Base-by-base conservation (phyloP, 92 coral and sea anemone species). In the Diadumene lineata region DNA sequence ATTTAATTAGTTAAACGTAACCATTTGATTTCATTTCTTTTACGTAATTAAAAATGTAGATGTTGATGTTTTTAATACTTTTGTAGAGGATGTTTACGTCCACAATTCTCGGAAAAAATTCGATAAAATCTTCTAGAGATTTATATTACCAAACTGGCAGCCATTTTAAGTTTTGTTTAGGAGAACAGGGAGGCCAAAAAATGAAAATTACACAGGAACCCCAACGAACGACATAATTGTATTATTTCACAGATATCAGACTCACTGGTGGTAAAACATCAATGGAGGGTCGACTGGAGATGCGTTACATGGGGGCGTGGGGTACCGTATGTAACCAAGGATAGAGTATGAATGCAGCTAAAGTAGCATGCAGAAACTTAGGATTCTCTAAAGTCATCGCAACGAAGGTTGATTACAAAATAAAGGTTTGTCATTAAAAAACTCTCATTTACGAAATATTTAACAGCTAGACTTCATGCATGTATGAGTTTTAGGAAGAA, bases 301-400 rank as follows among this genome's bases (percentile, higher is more conserved):
- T 84, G 16, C 43, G 32, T 11, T 68, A 65, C 27, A 7, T 32
- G 21, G 80, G 72, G 7, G 10, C 22, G n/a, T 78, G 84, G 83
- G 68, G 69, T 2, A 68, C 75, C 29, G 72, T 84, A 16, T 84
- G 88, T 72, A 80, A 75, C 26, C 29, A 15, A 0, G 69, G 63
- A 34, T 84, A 80, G 83, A 64, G 72, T 34, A 65, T 84, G 28
- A 64, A 72, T 18, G 76, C 53, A 31, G 88, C 80, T 19, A 48
- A 63, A 25, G 80, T 84, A 0, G 83, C 66, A 11, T 84, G 88
- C 53, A 67, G 79, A 23, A 66, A 84, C 21, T 71, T 84, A 18
- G 88, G 88, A 6, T 78, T 22, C 53, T 28, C 30, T 55, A 76
- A 50, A 34, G 81, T 34, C 1, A 34, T 27, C 9, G 64, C 81